These are phyloP conservation scores for Holotrichia oblita DNA, from an alignment of 1,140 invertebrate species.

Conservation along the genomic window DNA sequence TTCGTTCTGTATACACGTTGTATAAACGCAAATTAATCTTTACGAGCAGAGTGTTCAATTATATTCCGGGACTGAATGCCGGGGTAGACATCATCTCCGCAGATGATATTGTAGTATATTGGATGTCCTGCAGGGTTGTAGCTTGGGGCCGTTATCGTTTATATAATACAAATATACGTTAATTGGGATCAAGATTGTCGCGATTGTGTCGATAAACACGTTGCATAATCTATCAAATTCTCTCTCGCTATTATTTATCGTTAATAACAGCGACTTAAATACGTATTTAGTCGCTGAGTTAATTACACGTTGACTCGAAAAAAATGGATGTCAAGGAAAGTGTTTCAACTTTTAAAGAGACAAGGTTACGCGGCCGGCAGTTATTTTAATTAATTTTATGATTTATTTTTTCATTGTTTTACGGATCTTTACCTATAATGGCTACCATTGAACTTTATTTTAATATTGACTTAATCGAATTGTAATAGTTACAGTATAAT, in stretches of 20 bases:
- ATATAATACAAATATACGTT: too few species aligned
- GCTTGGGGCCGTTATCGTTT: too few species aligned
- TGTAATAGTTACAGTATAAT: too few species aligned
- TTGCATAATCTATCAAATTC: background rate
- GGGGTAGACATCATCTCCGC: too few species aligned
- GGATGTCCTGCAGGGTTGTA: too few species aligned
- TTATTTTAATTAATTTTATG: background rate
- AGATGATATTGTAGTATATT: too few species aligned
- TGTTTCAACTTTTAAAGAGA: background rate
- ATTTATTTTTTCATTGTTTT: background rate
- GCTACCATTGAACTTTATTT: too few species aligned
- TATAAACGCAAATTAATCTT: slow-evolving; percentile 35
- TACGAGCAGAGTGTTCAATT: slow-evolving; percentile 23
- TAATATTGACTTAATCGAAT: too few species aligned
- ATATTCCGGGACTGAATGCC: too few species aligned
- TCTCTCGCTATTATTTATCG: background rate
- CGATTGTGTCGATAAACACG: background rate
- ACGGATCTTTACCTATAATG: too few species aligned
- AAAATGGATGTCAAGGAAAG: slow-evolving; percentile 12
- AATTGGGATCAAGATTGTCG: background rate
- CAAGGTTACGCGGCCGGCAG: background rate
- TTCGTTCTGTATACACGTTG: slow-evolving; percentile 5
- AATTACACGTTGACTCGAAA: background rate
- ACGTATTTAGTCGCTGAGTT: background rate
- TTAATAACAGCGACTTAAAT: background rate